These are phyloP conservation scores for Synanthedon andrenaeformis DNA, from an alignment of 2,888 invertebrate species.

Conservation along the genomic window DNA sequence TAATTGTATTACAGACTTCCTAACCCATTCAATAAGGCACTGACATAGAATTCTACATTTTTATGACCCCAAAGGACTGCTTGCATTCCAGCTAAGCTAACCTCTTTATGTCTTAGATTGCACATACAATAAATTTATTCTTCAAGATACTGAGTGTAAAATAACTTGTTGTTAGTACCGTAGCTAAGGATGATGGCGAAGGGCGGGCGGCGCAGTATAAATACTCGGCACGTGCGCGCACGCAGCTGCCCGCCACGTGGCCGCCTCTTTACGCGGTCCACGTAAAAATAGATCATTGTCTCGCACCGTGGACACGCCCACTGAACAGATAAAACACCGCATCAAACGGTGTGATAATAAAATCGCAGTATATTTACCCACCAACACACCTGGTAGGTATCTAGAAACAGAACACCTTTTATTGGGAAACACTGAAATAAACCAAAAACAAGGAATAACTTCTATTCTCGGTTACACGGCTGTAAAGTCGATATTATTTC, in stretches of 20 bases:
- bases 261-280: conserved; percentile 49
- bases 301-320: conserved; percentile 49
- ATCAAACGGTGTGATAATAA: conserved; percentile 54
- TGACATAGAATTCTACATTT: too few species aligned
- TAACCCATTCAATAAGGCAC: too few species aligned
- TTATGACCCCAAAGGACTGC: too few species aligned
- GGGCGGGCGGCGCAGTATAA: conserved; percentile 39
- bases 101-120: too few species aligned
- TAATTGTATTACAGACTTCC: too few species aligned
- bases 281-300: conserved; percentile 68
- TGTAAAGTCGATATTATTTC: too few species aligned
- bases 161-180: neutral
- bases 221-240: conserved; percentile 61
- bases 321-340: conserved; percentile 62
- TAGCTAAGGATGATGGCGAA: neutral
- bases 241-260: conserved; percentile 68
- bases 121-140: too few species aligned
- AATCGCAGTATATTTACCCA: conserved; percentile 19
- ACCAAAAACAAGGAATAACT: neutral
- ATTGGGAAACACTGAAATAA: neutral
- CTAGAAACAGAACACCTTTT: too few species aligned
- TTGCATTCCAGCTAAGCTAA: too few species aligned
- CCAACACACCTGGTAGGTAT: too few species aligned
- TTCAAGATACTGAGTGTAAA: neutral
- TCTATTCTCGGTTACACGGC: too few species aligned